Base-by-base conservation (phyloP, 1,140 invertebrate genomes). In the Calosoma granatense region DNA sequence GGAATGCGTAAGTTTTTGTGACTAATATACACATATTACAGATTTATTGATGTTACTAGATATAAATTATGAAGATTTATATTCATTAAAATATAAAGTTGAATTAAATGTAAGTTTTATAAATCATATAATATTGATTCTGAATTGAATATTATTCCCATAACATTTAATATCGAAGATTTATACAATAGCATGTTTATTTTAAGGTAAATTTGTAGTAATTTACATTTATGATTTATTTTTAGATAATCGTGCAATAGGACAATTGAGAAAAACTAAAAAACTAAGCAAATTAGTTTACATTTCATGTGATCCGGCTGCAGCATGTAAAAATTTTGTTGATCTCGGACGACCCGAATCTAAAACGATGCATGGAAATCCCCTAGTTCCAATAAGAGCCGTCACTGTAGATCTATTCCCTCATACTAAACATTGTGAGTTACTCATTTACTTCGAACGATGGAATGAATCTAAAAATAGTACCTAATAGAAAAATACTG, bases 361-460 rank as follows among this genome's bases (percentile, higher is more conserved):
- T 0, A 94, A 94, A 71, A 86, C 85, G 14, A 85, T 90, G 64
- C 75, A 79, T 21, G 92, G 92, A 0, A 79, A 83, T 22, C 89
- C 91, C 1, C 92, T 96, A 69, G 75, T 86, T 22, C 88, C 90
- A 0, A 77, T 85, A 1, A 79, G 82, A 63, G 91, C 92, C 0
- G 76, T 93, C 12, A 86, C 90, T 3, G 87, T 98, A 1, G 95
- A 98, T 68, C 83, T 98, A 82, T 98, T 98, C 75, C 95, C 95
- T 0, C 81, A 91, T 60, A 97, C 94, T 0, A 81, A 81, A 17
- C 92, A 97, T 70, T 92, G 85, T 58, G 94, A 97, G 76, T 72
- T 97, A 14, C 76, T 94, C 54, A 70, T 97, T 20, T 76, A 90
- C 22, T 88, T 97, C 67, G 85, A 95, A 72, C 75, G 87, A 55